These are phyloP conservation scores for Burhinus bistriatus DNA, from an alignment of 2,113 vertebrate species.

Conservation along the genomic window DNA sequence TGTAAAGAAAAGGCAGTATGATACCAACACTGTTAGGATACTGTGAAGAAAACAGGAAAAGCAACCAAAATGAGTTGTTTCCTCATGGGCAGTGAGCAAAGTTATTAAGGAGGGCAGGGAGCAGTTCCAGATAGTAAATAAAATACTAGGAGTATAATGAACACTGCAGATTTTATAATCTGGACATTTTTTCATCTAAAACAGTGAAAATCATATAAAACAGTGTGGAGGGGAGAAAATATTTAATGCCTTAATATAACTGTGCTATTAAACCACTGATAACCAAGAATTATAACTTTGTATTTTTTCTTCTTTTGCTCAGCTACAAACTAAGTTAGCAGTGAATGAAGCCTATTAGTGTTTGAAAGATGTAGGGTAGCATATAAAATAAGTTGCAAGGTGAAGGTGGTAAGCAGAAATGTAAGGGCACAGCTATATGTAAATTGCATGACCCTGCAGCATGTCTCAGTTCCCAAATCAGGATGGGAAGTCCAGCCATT, in stretches of 20 bases:
- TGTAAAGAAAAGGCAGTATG: not conserved
- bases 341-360: not conserved
- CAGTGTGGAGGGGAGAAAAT: not conserved
- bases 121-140: not conserved
- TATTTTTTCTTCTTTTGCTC: not conserved
- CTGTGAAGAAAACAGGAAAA: not conserved
- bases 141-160: not conserved
- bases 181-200: not conserved
- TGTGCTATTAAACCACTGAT: not conserved
- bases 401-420: not conserved
- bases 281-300: not conserved
- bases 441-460: not conserved
- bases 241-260: not conserved
- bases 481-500: not conserved
- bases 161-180: not conserved
- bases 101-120: not conserved
- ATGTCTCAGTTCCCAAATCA: not conserved
- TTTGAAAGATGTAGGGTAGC: not conserved
- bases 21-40: not conserved
- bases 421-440: not conserved
- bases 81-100: not conserved
- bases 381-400: not conserved
- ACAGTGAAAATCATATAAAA: not conserved
- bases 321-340: not conserved
- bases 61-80: not conserved